These are phyloP conservation scores for Elephas maximus DNA, from an alignment of 2,113 vertebrate species.

Conservation along the genomic window DNA sequence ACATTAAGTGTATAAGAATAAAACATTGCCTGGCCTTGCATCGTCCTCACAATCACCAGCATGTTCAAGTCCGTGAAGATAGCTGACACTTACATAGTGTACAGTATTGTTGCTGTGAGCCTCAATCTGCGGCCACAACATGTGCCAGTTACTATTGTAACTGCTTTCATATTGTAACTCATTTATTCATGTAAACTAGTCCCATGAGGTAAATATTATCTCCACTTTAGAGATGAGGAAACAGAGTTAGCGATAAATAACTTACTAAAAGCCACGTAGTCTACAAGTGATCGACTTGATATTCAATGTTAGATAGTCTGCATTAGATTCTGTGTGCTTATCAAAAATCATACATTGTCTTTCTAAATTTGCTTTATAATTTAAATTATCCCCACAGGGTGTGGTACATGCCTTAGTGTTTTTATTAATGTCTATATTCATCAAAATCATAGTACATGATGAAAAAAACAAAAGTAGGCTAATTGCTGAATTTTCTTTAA, in stretches of 20 bases:
- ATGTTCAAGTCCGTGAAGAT: neutral
- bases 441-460: neutral
- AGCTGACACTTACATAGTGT: neutral
- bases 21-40: too few relatives aligned
- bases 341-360: neutral
- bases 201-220: neutral
- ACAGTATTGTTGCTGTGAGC: neutral
- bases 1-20: too few relatives aligned
- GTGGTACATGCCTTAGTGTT: neutral
- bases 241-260: neutral
- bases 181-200: neutral
- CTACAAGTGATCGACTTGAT: neutral
- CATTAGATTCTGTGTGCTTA: neutral
- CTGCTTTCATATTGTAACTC: neutral
- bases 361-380: neutral
- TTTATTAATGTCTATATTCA: neutral
- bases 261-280: neutral
- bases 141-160: neutral
- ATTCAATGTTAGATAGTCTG: neutral
- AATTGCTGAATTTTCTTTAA: neutral
- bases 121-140: too few relatives aligned
- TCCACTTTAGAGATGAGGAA: too few relatives aligned
- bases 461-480: neutral
- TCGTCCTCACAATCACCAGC: too few relatives aligned
- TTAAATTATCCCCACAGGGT: neutral